Conservation (phyloP, 2,113 vertebrate species). For the Bujurquina vittata region DNA sequence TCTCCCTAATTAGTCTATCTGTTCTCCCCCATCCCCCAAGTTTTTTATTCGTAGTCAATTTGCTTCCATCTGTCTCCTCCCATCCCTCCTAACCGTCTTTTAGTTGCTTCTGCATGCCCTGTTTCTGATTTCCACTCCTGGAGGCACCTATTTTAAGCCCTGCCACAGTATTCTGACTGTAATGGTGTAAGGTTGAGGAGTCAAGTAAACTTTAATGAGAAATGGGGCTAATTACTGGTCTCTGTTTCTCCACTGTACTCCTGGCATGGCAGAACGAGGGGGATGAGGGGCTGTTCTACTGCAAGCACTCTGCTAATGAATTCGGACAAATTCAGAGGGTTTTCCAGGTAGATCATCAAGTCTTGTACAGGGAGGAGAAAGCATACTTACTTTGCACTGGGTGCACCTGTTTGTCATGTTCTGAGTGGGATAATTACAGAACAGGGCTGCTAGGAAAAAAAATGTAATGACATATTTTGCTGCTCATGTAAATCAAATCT, state of each 20-base stretch:
- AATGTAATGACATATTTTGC: neutral
- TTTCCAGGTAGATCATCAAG: constrained; percentile 38
- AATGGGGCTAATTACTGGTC: constrained; percentile 87
- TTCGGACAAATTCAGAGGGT: constrained; percentile 74
- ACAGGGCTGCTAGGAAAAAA: constrained; percentile 14
- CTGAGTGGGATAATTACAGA: constrained; percentile 27
- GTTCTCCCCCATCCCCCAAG: neutral
- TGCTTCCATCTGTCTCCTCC: constrained; percentile 14
- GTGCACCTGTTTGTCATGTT: neutral
- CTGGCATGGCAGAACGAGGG: constrained; percentile 63
- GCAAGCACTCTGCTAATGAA: constrained; percentile 74
- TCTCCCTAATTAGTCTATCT: constrained; percentile 18
- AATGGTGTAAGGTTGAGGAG: constrained; percentile 81
- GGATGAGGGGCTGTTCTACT: constrained; percentile 49
- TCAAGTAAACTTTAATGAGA: constrained; percentile 86
- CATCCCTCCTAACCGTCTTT: constrained; percentile 3
- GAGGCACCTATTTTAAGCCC: constrained; percentile 71
- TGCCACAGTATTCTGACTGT: constrained; percentile 60
- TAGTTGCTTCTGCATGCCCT: constrained; percentile 23
- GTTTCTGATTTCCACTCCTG: constrained; percentile 27
- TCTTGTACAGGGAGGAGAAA: constrained; percentile 4
- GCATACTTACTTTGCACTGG: neutral
- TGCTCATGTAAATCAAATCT: constrained; percentile 12
- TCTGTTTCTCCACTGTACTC: constrained; percentile 75
- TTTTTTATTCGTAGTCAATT: constrained; percentile 8